Conservation (phyloP, 2,888 invertebrate species). For the Ornithoptera priamus region DNA sequence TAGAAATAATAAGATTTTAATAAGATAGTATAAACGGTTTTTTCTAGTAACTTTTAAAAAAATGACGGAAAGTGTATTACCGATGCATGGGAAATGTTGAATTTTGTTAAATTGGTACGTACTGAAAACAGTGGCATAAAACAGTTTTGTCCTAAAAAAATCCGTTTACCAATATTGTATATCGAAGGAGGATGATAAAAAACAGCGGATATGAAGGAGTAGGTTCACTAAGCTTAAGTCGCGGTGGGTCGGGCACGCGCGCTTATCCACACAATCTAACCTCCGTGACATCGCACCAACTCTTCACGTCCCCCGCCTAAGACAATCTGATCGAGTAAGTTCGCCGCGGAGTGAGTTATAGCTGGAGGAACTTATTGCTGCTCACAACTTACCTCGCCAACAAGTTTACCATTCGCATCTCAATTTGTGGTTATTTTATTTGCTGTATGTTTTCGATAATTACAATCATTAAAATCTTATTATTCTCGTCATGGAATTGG, state of each 20-base stretch:
- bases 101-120: too few species aligned
- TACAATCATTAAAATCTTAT: background rate
- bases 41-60: too few species aligned
- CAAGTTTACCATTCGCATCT: constrained; percentile 42
- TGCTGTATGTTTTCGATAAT: background rate
- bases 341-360: constrained; percentile 56
- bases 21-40: too few species aligned
- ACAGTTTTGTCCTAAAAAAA: background rate
- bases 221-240: constrained; percentile 46
- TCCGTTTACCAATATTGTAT: constrained; percentile 3
- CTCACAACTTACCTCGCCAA: constrained; percentile 46
- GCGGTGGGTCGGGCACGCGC: constrained; percentile 49
- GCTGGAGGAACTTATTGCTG: constrained; percentile 57
- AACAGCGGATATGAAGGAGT: constrained; percentile 21
- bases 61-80: too few species aligned
- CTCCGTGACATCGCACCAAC: constrained; percentile 52
- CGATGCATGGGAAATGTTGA: too few species aligned
- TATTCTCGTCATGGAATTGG: too few species aligned
- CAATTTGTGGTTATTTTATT: constrained; percentile 1
- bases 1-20: too few species aligned
- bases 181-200: constrained; percentile 4
- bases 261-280: constrained; percentile 60
- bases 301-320: constrained; percentile 50
- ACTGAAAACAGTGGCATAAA: background rate
- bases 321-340: constrained; percentile 66